Evolutionary conservation across 1,140 invertebrate genomes (phyloP), one percentile per base, ranked within the genome.

Genomic region (Holcopasites calliopsidis): DNA sequence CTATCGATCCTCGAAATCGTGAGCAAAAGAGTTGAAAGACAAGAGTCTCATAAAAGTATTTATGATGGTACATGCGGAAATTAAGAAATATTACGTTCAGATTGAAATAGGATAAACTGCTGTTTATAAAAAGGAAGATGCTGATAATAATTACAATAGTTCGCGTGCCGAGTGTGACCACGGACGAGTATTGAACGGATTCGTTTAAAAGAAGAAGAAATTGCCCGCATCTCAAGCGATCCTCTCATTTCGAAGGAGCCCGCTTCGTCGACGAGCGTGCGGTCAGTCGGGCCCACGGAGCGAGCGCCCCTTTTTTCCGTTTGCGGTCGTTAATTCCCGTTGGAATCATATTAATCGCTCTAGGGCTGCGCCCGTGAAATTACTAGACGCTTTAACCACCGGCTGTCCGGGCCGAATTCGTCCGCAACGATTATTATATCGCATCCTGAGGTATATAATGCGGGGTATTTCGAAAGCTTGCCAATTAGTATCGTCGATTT

Each of bases 371-470:
- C 76, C 76, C 80, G 72, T 77, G 75, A 82, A 86, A 89, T 88
- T 88, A 88, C 84, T 85, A 86, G 80, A 79, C 81, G 82, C 74
- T 85, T 82, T 89, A 90, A 90, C 79, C 86, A 89, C 86, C 70
- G 87, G 85, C 86, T 90, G 88, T 89, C 88, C 76, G 73, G 80
- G 65, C 77, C 81, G 81, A 86, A 85, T 82, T 74, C 77, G 77
- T 82, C 77, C 78, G 81, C 72, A 71, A 81, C 84, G 82, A 81
- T 87, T 83, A 79, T 80, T 83, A 84, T 80, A 81, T 86, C 80
- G 82, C 79, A 76, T 73, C 79, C 80, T 80, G 79, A 84, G 77
- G 79, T 77, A 47, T 47, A 84, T 89, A 90, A 89, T 89, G 83
- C 87, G 75, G 83, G 87, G 80, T 88, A 84, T 89, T 86, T 79